Evolutionary conservation across 2,113 vertebrate genomes (phyloP).

Genomic region (Danionella cerebrum): DNA sequence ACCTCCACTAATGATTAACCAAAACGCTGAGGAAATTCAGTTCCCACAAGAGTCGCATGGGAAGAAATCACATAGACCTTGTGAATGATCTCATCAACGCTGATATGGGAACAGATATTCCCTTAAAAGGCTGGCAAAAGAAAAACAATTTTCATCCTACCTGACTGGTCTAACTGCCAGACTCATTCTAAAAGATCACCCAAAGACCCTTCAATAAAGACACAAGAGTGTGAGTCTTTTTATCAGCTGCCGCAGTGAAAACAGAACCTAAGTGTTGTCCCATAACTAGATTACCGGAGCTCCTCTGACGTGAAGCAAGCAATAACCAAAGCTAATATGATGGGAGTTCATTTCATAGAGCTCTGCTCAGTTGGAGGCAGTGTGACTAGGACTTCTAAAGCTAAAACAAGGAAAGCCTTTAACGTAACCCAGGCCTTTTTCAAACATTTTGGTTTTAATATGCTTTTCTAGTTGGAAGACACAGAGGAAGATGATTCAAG

Average conservation of each 20-base stretch:
- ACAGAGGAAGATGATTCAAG: constrained; percentile 21
- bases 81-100: background rate
- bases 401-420: background rate
- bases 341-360: constrained; percentile 20
- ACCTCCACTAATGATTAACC: constrained; percentile 35
- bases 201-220: background rate
- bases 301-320: constrained; percentile 10
- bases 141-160: background rate
- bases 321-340: constrained; percentile 21
- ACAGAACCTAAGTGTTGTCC: constrained; percentile 16
- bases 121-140: background rate
- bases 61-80: constrained; percentile 9
- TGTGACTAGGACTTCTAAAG: background rate
- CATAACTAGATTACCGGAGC: constrained; percentile 13
- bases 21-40: constrained; percentile 4
- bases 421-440: background rate
- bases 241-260: background rate
- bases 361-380: background rate
- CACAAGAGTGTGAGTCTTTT: background rate
- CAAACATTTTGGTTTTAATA: background rate
- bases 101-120: background rate
- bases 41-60: constrained; percentile 32
- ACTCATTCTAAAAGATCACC: background rate
- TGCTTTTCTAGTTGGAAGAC: constrained; percentile 16
- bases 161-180: background rate